A percentile compares a stretch with the other conserved stretches of the same genome.
These are phyloP conservation scores for Pseudochaenichthys georgianus DNA, from an alignment of 2,797 vertebrate species.

Conservation along the genomic window DNA sequence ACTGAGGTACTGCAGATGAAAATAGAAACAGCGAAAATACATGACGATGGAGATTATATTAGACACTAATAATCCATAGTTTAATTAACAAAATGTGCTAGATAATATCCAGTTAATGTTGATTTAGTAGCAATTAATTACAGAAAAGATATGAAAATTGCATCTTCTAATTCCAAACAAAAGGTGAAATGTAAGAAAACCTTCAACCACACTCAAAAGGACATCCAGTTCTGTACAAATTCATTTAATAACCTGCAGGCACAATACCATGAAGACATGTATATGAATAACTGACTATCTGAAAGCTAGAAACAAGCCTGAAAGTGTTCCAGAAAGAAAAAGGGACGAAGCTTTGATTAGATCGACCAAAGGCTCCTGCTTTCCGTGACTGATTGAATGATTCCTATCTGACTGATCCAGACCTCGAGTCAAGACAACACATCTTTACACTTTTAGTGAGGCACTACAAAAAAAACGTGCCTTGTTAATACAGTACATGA, in stretches of 20 bases:
- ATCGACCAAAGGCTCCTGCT: slow-evolving; percentile 31
- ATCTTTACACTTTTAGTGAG: slow-evolving; percentile 44
- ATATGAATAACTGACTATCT: slow-evolving; percentile 28
- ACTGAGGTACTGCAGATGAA: background rate
- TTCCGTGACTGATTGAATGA: slow-evolving; percentile 34
- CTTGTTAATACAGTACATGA: slow-evolving; percentile 31
- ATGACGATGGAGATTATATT: background rate
- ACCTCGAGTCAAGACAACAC: slow-evolving; percentile 15
- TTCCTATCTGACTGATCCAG: slow-evolving; percentile 31
- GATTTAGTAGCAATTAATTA: background rate
- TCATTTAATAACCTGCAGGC: background rate
- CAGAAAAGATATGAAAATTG: background rate
- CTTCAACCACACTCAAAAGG: background rate
- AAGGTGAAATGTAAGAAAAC: background rate
- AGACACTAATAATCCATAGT: background rate
- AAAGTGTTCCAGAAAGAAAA: slow-evolving; percentile 21
- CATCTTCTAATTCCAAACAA: background rate
- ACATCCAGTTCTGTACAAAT: slow-evolving; percentile 4
- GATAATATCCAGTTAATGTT: background rate
- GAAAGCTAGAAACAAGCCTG: slow-evolving; percentile 13
- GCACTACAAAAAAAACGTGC: slow-evolving; percentile 38
- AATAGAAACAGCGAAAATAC: background rate
- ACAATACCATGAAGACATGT: background rate
- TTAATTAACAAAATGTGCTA: background rate
- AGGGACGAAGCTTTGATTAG: slow-evolving; percentile 28